Evolutionary conservation across 2,888 invertebrate genomes (phyloP).

Genomic region (Parnassius mnemosyne): DNA sequence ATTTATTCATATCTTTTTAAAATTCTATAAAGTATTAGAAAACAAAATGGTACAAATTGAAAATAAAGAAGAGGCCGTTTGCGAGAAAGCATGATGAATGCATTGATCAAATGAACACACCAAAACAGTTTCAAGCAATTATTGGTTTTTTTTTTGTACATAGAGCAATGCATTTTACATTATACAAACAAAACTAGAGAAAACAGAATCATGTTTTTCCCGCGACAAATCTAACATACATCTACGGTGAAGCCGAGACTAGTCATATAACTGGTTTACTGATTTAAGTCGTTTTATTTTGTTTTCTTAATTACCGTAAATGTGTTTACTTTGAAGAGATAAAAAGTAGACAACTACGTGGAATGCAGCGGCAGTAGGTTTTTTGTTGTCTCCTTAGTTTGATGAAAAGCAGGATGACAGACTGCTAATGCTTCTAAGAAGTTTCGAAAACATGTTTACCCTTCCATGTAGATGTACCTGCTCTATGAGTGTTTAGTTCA

Average conservation of each 20-base stretch:
- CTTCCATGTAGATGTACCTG: too few species aligned
- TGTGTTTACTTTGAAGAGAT: constrained; percentile 23
- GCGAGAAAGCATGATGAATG: too few species aligned
- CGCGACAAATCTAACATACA: constrained; percentile 13
- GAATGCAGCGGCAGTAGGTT: constrained; percentile 12
- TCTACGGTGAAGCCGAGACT: neutral
- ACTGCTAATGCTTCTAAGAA: neutral
- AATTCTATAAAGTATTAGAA: too few species aligned
- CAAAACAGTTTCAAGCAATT: too few species aligned
- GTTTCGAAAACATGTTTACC: constrained; percentile 8
- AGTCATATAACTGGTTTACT: constrained; percentile 20
- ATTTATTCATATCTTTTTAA: too few species aligned
- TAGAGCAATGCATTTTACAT: neutral
- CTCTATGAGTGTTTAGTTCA: too few species aligned
- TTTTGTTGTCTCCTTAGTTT: constrained; percentile 9
- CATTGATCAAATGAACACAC: too few species aligned
- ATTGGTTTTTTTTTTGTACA: neutral
- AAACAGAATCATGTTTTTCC: neutral
- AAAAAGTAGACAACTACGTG: constrained; percentile 20
- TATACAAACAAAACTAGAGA: neutral
- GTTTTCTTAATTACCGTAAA: constrained; percentile 26
- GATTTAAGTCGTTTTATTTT: constrained; percentile 20
- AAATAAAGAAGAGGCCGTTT: too few species aligned
- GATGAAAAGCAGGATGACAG: constrained; percentile 5
- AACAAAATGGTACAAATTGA: too few species aligned